A percentile compares a stretch with the other conserved stretches of the same genome.
phyloP scores from a whole-genome alignment of 2,797 vertebrate species.

The Toxotes lorentzi region DNA sequence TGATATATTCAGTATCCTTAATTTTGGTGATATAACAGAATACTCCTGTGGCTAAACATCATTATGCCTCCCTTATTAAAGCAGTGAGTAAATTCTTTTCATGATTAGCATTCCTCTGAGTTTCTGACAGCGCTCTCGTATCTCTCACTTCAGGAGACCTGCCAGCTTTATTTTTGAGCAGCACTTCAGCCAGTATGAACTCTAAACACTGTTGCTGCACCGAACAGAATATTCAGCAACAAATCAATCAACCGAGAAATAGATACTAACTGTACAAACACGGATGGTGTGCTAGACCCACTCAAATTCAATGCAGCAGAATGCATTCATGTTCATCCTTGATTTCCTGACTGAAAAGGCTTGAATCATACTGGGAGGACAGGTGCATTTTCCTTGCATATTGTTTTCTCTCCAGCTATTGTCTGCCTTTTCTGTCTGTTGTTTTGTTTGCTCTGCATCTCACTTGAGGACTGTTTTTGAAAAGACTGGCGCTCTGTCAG shows the following conservation, averaged over 20 bases:
- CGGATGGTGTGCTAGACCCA: not conserved
- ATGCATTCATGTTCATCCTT: slow-evolving; percentile 2
- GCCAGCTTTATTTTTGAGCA: slow-evolving; percentile 18
- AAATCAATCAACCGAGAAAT: slow-evolving; percentile 26
- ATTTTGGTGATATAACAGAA: not conserved
- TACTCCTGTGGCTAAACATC: not conserved
- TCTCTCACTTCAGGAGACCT: slow-evolving; percentile 1
- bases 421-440: not conserved
- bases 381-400: not conserved
- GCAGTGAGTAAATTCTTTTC: not conserved
- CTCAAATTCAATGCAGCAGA: not conserved
- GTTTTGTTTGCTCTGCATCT: slow-evolving; percentile 6
- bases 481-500: slow-evolving; percentile 18
- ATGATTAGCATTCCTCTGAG: not conserved
- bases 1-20: not conserved
- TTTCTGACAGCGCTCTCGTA: not conserved
- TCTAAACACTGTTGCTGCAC: not conserved
- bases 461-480: slow-evolving; percentile 3
- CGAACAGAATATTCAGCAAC: slow-evolving; percentile 14
- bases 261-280: not conserved
- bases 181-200: not conserved
- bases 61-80: not conserved
- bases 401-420: not conserved
- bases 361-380: not conserved
- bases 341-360: slow-evolving; percentile 12